These are phyloP conservation scores for Eupithecia dodoneata DNA, from an alignment of 2,888 invertebrate genomes.

Conservation along the genomic window DNA sequence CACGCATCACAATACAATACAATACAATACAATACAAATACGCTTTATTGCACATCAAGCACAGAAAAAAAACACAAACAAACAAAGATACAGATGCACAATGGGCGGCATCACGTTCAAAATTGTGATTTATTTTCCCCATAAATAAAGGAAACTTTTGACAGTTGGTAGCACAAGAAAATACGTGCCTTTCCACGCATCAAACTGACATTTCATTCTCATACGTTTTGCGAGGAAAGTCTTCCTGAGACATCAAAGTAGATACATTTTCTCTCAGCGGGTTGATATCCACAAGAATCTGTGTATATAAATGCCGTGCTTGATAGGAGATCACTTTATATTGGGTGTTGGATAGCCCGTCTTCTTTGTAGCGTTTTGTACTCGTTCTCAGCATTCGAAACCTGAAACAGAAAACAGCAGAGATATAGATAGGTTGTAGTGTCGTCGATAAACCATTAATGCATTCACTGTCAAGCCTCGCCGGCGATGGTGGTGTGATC, in stretches of 20 bases:
- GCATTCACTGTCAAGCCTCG: too few relatives aligned
- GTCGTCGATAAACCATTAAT: too few relatives aligned
- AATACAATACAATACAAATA: too few relatives aligned
- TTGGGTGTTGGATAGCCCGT: constrained; percentile 91
- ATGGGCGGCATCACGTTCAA: not conserved
- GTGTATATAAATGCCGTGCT: constrained; percentile 89
- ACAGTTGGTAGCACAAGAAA: constrained; percentile 22
- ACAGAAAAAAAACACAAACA: too few relatives aligned
- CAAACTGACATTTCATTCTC: not conserved
- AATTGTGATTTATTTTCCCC: not conserved
- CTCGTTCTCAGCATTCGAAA: constrained; percentile 86
- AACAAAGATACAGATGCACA: too few relatives aligned
- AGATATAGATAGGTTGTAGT: not conserved
- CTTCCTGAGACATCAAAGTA: not conserved
- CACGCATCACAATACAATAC: not conserved
- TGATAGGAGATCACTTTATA: constrained; percentile 88
- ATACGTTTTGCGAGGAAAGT: not conserved
- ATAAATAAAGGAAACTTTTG: not conserved
- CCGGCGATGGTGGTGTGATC: too few relatives aligned
- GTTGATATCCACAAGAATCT: constrained; percentile 89
- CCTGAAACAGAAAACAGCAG: constrained; percentile 15
- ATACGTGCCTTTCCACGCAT: constrained; percentile 33
- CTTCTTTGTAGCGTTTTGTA: constrained; percentile 88
- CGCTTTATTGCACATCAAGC: too few relatives aligned
- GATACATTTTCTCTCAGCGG: constrained; percentile 47